phyloP scores from a whole-genome alignment of 2,888 invertebrate genomes.

The Chalcosyrphus nemorum region DNA sequence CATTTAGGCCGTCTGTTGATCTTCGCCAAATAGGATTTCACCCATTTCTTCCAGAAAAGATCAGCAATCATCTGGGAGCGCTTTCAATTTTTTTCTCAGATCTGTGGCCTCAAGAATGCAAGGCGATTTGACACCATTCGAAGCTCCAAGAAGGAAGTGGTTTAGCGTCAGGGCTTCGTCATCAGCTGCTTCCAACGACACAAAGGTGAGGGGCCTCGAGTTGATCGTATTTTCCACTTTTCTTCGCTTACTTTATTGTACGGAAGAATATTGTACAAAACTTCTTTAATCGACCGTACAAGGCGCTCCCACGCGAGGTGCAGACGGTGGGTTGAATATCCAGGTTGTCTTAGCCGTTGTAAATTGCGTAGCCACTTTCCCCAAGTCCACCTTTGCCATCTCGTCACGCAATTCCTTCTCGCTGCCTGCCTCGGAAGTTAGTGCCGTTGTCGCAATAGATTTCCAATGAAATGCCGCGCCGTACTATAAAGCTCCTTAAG shows the following conservation, averaged over 20 bases:
- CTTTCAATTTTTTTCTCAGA: neutral
- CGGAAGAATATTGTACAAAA: neutral
- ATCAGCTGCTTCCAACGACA: neutral
- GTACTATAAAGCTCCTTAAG: slow-evolving; percentile 29
- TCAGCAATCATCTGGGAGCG: neutral
- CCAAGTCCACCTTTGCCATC: neutral
- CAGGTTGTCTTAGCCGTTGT: neutral
- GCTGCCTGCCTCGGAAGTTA: slow-evolving; percentile 47
- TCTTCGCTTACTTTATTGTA: neutral
- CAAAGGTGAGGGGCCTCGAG: neutral
- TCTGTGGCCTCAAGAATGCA: neutral
- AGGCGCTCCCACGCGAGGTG: too few species aligned
- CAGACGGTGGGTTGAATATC: neutral
- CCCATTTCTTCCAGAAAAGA: neutral
- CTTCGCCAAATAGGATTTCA: neutral
- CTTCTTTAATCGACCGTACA: neutral
- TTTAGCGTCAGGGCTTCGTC: neutral
- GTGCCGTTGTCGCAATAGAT: slow-evolving; percentile 54
- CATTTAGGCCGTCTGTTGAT: too few species aligned
- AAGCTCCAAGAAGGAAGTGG: too few species aligned
- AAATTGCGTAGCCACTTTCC: neutral
- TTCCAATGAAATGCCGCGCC: slow-evolving; percentile 22
- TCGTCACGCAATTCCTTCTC: neutral
- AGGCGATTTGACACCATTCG: neutral
- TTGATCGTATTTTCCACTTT: neutral